Conservation (phyloP, 2,888 invertebrate species). For the Drosophila neotestacea region DNA sequence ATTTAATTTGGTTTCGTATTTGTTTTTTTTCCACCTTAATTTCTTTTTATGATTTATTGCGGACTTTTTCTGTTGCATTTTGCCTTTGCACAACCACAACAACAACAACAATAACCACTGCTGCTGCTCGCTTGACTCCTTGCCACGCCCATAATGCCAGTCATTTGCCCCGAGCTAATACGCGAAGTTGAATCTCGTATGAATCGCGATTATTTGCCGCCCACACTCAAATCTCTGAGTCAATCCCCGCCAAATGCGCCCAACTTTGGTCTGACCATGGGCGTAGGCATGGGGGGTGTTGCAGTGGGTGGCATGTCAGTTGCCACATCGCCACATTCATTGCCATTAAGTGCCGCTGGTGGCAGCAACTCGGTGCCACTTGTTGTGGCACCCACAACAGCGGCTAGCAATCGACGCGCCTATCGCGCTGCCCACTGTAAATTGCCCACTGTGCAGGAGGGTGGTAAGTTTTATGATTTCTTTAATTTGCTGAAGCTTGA, state of each 20-base stretch:
- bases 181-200: slow-evolving; percentile 95
- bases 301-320: slow-evolving; percentile 16
- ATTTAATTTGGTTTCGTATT: not conserved
- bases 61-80: slow-evolving; percentile 69
- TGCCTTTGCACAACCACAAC: slow-evolving; percentile 43
- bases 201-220: slow-evolving; percentile 92
- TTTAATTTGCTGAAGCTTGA: slow-evolving; percentile 4
- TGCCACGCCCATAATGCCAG: slow-evolving; percentile 85
- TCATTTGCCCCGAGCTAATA: slow-evolving; percentile 94
- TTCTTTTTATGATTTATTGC: slow-evolving; percentile 54
- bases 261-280: slow-evolving; percentile 47
- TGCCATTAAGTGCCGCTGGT: slow-evolving; percentile 48
- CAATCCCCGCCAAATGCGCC: slow-evolving; percentile 81
- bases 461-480: slow-evolving; percentile 87
- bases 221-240: slow-evolving; percentile 86
- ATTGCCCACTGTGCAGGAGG: slow-evolving; percentile 91
- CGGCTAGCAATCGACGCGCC: slow-evolving; percentile 78
- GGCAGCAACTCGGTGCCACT: slow-evolving; percentile 63
- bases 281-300: slow-evolving; percentile 32
- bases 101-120: slow-evolving; percentile 30
- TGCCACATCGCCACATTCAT: slow-evolving; percentile 45
- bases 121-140: slow-evolving; percentile 40
- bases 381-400: slow-evolving; percentile 71
- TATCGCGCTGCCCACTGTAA: slow-evolving; percentile 83
- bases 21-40: slow-evolving; percentile 20